Percentiles rank a stretch among this genome's conserved stretches.
phyloP scores from a whole-genome alignment of 30 jellyfish, hydroid and myxozoan genomes.

The Rhopilema esculentum region DNA sequence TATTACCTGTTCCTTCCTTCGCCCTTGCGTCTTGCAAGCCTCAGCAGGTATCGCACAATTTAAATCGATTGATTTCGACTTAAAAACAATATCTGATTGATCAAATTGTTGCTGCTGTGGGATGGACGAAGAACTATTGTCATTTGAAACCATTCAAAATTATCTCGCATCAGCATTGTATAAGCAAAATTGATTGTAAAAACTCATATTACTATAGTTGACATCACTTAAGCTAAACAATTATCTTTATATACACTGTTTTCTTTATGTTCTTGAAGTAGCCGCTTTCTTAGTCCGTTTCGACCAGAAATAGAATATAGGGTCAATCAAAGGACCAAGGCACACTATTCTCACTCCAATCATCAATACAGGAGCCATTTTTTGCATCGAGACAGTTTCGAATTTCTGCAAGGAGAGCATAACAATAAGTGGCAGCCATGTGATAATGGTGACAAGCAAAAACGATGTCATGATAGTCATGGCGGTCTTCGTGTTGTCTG shows the following conservation, averaged over 20 bases:
- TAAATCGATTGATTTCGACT: too few relatives aligned
- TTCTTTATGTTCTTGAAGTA: background rate
- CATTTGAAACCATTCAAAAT: too few relatives aligned
- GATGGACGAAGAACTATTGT: too few relatives aligned
- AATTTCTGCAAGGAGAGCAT: slow-evolving; percentile 46
- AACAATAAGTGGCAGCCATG: slow-evolving; percentile 53
- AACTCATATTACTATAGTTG: too few relatives aligned
- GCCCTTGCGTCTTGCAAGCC: too few relatives aligned
- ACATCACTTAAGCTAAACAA: background rate
- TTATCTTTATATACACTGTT: background rate
- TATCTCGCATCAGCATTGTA: too few relatives aligned
- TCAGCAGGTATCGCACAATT: too few relatives aligned
- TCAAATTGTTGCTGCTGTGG: too few relatives aligned
- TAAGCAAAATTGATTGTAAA: too few relatives aligned
- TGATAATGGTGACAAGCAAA: slow-evolving; percentile 18
- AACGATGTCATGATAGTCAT: slow-evolving; percentile 37
- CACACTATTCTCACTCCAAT: slow-evolving; percentile 23
- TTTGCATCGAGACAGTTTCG: slow-evolving; percentile 1
- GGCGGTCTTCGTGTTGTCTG: slow-evolving; percentile 20
- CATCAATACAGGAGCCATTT: slow-evolving; percentile 11
- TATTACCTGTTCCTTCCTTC: too few relatives aligned
- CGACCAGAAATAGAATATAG: slow-evolving; percentile 69
- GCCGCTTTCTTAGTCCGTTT: slow-evolving; percentile 9
- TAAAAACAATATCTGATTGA: too few relatives aligned
- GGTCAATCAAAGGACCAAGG: slow-evolving; percentile 59